These are phyloP conservation scores for Clinocottus analis DNA, from an alignment of 2,113 vertebrate genomes.

Conservation along the genomic window DNA sequence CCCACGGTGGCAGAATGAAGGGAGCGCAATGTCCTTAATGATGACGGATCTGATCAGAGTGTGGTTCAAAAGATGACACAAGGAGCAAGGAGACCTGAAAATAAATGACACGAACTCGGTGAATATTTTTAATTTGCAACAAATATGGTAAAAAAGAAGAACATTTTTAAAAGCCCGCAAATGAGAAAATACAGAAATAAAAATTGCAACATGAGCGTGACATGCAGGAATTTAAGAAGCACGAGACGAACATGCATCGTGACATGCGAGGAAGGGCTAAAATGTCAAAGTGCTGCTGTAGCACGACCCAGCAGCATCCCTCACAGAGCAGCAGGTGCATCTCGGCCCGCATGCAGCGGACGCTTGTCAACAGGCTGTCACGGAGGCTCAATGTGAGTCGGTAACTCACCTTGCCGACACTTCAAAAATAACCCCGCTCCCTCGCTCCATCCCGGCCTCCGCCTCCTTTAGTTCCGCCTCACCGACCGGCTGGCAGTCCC, in stretches of 20 bases:
- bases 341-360: constrained; percentile 66
- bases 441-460: constrained; percentile 40
- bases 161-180: too few relatives aligned
- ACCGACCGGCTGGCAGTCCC: constrained; percentile 44
- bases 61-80: background rate
- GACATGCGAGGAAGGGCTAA: constrained; percentile 18
- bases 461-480: constrained; percentile 53
- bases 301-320: constrained; percentile 28
- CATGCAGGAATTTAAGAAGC: constrained; percentile 1
- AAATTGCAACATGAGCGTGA: background rate
- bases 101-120: background rate
- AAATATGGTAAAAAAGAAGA: too few relatives aligned
- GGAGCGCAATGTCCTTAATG: background rate
- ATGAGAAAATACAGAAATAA: background rate
- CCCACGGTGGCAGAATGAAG: background rate
- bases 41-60: background rate
- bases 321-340: constrained; percentile 42
- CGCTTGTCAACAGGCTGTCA: constrained; percentile 76
- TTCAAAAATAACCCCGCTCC: constrained; percentile 55
- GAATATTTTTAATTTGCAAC: background rate
- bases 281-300: constrained; percentile 18
- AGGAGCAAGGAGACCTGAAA: background rate
- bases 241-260: background rate
- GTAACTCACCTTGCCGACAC: constrained; percentile 55
- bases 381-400: constrained; percentile 48